phyloP scores from a whole-genome alignment of 2,888 invertebrate species.

The Coelogynopora nodosa region DNA sequence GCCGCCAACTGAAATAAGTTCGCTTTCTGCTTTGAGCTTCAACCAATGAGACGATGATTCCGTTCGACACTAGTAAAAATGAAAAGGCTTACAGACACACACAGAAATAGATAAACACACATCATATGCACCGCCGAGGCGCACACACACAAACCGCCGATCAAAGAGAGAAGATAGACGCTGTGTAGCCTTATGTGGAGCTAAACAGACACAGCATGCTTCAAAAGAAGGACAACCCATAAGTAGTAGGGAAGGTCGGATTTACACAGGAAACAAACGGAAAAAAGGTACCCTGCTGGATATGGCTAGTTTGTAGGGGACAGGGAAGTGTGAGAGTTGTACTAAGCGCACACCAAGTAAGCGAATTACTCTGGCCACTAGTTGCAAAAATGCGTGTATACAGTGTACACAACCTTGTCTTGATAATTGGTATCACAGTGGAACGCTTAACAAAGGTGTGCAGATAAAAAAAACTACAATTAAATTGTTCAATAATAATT shows the following conservation, averaged over 20 bases:
- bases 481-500: no score
- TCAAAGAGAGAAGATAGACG: constrained; percentile 7
- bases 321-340: not conserved
- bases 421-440: no score
- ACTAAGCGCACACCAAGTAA: not conserved
- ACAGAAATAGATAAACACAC: not conserved
- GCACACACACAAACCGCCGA: not conserved
- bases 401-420: no score
- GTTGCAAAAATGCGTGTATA: not conserved
- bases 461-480: no score
- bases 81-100: not conserved
- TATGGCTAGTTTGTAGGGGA: not conserved
- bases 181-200: not conserved
- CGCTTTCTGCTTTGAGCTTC: not conserved
- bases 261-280: constrained; percentile 7
- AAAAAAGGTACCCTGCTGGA: not conserved
- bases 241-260: not conserved
- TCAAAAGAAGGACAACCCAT: not conserved
- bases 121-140: constrained; percentile 7
- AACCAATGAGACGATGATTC: not conserved
- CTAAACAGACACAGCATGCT: not conserved
- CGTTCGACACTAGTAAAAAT: not conserved
- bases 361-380: not conserved
- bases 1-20: constrained; percentile 20
- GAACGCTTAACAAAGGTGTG: no score